Base-by-base conservation (phyloP, 2,113 vertebrate genomes). In the Ptyas mucosa region DNA sequence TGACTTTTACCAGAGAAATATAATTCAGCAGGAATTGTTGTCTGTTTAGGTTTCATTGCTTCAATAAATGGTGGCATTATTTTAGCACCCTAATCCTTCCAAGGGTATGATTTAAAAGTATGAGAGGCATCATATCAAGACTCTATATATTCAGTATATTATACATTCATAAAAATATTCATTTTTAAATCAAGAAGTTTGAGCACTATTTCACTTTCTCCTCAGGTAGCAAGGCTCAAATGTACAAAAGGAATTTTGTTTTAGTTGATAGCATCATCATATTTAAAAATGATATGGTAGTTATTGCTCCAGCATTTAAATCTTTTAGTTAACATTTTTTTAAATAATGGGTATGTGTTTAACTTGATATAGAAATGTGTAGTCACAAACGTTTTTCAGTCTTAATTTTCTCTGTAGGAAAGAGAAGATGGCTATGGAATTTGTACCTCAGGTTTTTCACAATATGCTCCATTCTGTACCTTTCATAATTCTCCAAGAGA, bases 361-460 rank as follows among this genome's bases (percentile, higher is more conserved):
- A 69, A 94, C 23, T 11, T 51, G 26, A 54, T 51, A 29, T 29
- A 29, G 10, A 87, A 49, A 87, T 61, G 23, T 49, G 21, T 94
- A 94, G 92, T 75, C 92, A 94, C 93, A 90, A 95, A 91, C 92
- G 18, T 54, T 95, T 92, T 95, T 96, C 81, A 88, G 92, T 93
- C 90, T 81, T 94, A 57, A 61, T 86, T 95, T 94, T 95, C 64
- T 91, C 21, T 89, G 0, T 87, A 98, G 98, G 98, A 98, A 90
- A 98, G 61, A 91, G 97, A 98, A 39, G 97, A 97, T 2, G 97
- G 96, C 5, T 94, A 8, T 92, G 97, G 97, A 85, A 93, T 92
- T 85, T 96, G 96, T 55, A 93, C 95, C 20, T 95, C 97, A 55
- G 94, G 95, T 89, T 95, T 94, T 8, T 96, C 95, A 2, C 97